phyloP scores from a whole-genome alignment of 2,113 vertebrate species.

The Leucoraja erinaceus region DNA sequence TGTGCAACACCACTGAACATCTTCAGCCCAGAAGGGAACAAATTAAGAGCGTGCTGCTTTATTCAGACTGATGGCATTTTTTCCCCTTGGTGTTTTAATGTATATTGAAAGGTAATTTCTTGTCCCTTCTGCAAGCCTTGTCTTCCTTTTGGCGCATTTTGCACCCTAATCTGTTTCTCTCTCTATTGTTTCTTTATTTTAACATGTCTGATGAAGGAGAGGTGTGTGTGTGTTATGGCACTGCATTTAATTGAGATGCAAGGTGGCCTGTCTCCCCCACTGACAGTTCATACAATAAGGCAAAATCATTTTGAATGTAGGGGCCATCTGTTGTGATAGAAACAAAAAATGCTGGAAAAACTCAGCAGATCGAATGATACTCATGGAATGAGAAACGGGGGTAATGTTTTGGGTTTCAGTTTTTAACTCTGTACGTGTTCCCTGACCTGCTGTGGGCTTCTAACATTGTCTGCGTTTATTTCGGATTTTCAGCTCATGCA shows the following conservation, averaged over 20 bases:
- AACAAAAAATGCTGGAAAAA: too few relatives aligned
- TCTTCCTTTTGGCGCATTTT: background rate
- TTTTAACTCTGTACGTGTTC: too few relatives aligned
- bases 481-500: too few relatives aligned
- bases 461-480: too few relatives aligned
- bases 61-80: background rate
- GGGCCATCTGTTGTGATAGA: background rate
- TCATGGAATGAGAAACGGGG: too few relatives aligned
- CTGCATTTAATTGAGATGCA: too few relatives aligned
- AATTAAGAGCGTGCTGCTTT: background rate
- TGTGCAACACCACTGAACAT: background rate
- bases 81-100: background rate
- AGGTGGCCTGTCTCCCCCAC: too few relatives aligned
- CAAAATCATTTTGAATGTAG: background rate
- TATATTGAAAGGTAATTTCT: background rate
- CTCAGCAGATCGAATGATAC: too few relatives aligned
- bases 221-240: too few relatives aligned
- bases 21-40: background rate
- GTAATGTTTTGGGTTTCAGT: too few relatives aligned
- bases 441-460: too few relatives aligned
- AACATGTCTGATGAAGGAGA: background rate
- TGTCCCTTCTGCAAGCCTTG: background rate
- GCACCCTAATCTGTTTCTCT: background rate
- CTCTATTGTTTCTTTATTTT: background rate
- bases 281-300: background rate